A percentile compares a stretch with the other conserved stretches of the same genome.
Evolutionary conservation across 1,140 invertebrate genomes (phyloP).

Genomic region (Cyrtorhinus lividipennis): DNA sequence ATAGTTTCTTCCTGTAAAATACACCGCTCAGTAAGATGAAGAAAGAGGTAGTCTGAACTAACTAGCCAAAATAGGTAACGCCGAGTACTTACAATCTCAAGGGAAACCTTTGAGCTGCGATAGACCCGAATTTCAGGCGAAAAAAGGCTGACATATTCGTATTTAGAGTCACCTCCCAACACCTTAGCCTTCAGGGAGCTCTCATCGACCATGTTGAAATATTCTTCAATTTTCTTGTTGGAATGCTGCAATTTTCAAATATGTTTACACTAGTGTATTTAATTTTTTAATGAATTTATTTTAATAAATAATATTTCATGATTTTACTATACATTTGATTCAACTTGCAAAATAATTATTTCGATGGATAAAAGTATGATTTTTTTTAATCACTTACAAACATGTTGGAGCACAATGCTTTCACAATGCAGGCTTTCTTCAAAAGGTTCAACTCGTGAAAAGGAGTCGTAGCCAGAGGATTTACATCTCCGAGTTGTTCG

Average conservation of each 20-base stretch:
- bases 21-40: too few relatives aligned
- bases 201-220: background rate
- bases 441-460: background rate
- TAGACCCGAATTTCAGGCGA: background rate
- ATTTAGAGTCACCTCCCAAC: background rate
- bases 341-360: too few relatives aligned
- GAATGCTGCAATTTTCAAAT: background rate
- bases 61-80: too few relatives aligned
- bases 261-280: too few relatives aligned
- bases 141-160: background rate
- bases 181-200: background rate
- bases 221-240: background rate
- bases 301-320: too few relatives aligned
- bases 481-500: background rate
- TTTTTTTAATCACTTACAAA: constrained; percentile 6
- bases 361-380: too few relatives aligned
- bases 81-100: background rate
- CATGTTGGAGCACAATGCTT: background rate
- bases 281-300: too few relatives aligned
- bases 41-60: too few relatives aligned
- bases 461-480: background rate
- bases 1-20: background rate
- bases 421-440: background rate
- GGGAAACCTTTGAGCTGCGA: background rate
- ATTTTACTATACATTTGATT: too few relatives aligned